Evolutionary conservation across 2,888 invertebrate genomes (phyloP).

Genomic region (Melangyna quadrimaculata): DNA sequence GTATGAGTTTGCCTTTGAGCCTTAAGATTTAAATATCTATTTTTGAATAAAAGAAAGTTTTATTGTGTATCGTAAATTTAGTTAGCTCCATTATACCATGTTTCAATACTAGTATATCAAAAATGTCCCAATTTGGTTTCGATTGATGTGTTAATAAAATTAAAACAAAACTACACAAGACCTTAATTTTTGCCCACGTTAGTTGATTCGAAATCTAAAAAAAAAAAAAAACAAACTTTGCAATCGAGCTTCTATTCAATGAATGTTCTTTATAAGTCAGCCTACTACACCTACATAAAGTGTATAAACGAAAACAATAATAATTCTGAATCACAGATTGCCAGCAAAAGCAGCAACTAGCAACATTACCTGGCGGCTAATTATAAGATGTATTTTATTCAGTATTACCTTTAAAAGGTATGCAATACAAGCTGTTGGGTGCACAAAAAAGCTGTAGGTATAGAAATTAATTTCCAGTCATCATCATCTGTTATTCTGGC

Average conservation of each 20-base stretch:
- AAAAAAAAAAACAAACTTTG: constrained; percentile 20
- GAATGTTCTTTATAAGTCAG: background rate
- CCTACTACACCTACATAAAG: constrained; percentile 37
- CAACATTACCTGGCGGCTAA: background rate
- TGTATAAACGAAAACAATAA: constrained; percentile 37
- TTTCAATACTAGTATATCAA: background rate
- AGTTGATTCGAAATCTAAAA: background rate
- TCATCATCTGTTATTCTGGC: background rate
- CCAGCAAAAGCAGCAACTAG: background rate
- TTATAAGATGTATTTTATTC: background rate
- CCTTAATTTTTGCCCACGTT: constrained; percentile 15
- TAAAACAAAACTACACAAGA: background rate
- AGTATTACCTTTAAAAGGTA: constrained; percentile 53
- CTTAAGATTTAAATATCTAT: background rate
- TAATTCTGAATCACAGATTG: constrained; percentile 56
- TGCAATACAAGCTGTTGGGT: constrained; percentile 31
- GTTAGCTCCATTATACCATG: background rate
- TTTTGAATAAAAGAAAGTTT: background rate
- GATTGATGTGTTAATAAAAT: constrained; percentile 2
- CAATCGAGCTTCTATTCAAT: constrained; percentile 35
- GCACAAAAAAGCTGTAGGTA: constrained; percentile 21
- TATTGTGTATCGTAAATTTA: background rate
- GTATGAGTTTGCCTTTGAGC: too few species aligned
- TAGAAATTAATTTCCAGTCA: background rate
- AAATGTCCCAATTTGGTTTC: constrained; percentile 12